Evolutionary conservation across 1,140 invertebrate species (phyloP), one percentile per base, ranked within the genome.

Genomic region (Anadara kagoshimensis): DNA sequence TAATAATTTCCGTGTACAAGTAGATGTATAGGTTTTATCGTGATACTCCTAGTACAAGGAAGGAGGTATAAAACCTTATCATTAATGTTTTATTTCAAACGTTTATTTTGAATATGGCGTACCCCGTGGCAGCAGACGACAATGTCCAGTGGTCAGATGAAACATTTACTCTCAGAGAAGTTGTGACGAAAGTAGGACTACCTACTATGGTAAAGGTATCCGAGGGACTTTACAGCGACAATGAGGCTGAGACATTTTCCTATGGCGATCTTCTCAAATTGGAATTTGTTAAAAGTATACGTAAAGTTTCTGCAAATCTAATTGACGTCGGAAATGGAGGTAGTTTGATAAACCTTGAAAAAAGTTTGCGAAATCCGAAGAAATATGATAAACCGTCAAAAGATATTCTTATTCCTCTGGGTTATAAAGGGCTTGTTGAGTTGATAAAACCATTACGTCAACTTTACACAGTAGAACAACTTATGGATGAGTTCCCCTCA

Each of bases 241-340:
- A 61, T 18, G 73, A 75, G 22, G 67, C 68, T 5, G 73, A 75
- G 26, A 49, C 63, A 5, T 75, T 75, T 54, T 75, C 73, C 44
- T 43, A 49, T 47, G 73, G 68, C 29, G 73, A 75, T 36, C 62
- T 75, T 5, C 24, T 75, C 18, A 75, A 75, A 49, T 29, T 75
- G 8, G 73, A 75, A n/a, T 66, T 70, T 44, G 53, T 69, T 5
- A 75, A 70, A 66, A 66, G 53, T 36, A 64, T 69, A 20, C 68
- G 56, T 16, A 75, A 75, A 56, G 62, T 75, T 5, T 41, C 43
- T 26, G 66, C 67, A 8, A 64, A 45, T 20, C 36, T 63, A 22
- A 22, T 75, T 12, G 61, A 62, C 20, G 43, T 43, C 29, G 24
- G 44, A 41, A 24, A 14, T 5, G 41, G 54, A 29, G 53, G 22